These are phyloP conservation scores for Paedocypris micromegethes DNA, from an alignment of 2,797 vertebrate genomes.

Conservation along the genomic window DNA sequence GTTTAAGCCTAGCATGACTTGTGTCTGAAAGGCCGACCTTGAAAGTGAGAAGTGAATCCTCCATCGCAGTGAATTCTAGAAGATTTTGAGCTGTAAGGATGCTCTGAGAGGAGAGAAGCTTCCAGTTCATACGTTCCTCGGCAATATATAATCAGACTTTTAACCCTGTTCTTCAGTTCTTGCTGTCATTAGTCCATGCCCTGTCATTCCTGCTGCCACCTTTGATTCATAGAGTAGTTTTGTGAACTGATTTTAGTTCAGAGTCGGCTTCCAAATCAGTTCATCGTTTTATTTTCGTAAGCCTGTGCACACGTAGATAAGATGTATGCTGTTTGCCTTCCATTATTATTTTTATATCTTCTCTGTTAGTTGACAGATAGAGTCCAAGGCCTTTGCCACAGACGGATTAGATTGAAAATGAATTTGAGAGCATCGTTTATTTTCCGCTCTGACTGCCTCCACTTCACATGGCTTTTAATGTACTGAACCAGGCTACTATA, in stretches of 20 bases:
- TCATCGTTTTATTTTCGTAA: no score
- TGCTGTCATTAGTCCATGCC: no score
- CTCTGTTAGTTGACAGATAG: constrained; percentile 1
- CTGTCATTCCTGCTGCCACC: no score
- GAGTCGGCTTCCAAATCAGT: no score
- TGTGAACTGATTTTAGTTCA: no score
- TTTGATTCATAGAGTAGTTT: no score
- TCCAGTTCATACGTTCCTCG: constrained; percentile 8
- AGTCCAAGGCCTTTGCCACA: constrained; percentile 2
- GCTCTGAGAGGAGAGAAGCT: constrained; percentile 18
- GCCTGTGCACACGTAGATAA: no score
- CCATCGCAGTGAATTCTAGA: background rate
- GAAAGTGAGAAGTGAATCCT: constrained; percentile 10
- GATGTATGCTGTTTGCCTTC: background rate
- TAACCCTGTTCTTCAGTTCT: no score
- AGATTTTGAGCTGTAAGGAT: constrained; percentile 33
- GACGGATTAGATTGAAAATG: background rate
- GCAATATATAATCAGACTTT: background rate
- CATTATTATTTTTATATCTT: constrained; percentile 5
- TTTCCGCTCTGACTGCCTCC: background rate
- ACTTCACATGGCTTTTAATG: background rate
- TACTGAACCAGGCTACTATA: background rate
- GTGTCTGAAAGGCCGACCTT: constrained; percentile 7
- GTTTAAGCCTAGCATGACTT: background rate
- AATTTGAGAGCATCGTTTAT: constrained; percentile 10